Conservation (phyloP, 2,113 vertebrate species). For the Cacatua alba region DNA sequence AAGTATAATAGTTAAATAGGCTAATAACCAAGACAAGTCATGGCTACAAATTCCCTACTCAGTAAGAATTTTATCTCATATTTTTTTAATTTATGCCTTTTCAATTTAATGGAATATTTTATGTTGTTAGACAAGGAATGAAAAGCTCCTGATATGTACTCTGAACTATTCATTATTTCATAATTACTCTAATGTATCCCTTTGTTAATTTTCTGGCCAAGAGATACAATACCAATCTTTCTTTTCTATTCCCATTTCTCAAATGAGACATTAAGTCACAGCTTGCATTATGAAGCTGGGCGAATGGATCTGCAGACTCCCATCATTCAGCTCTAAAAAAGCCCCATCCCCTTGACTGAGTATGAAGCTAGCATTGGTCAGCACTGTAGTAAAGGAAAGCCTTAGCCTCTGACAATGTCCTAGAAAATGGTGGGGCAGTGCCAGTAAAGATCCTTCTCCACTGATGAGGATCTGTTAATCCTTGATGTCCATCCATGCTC, state of each 20-base stretch:
- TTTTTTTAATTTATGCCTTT: neutral
- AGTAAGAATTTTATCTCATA: neutral
- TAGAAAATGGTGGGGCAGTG: neutral
- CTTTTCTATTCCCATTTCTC: neutral
- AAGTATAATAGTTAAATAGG: neutral
- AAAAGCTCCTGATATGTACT: neutral
- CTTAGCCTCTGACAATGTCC: neutral
- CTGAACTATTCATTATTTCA: neutral
- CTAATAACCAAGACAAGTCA: neutral
- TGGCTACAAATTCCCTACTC: neutral
- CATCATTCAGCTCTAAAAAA: neutral
- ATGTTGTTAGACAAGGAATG: neutral
- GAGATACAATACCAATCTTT: neutral
- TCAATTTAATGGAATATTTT: neutral
- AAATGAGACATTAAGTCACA: neutral
- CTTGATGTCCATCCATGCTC: neutral
- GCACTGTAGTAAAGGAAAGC: neutral
- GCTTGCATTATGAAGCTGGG: neutral
- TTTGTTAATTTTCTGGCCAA: neutral
- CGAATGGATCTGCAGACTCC: neutral
- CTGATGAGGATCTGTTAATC: neutral
- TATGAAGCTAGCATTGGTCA: neutral
- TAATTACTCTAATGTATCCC: neutral
- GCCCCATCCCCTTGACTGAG: neutral
- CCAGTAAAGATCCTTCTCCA: neutral